A percentile compares a stretch with the other conserved stretches of the same genome.
Evolutionary conservation across 2,113 vertebrate species (phyloP).

Genomic region (Gulo gulo): DNA sequence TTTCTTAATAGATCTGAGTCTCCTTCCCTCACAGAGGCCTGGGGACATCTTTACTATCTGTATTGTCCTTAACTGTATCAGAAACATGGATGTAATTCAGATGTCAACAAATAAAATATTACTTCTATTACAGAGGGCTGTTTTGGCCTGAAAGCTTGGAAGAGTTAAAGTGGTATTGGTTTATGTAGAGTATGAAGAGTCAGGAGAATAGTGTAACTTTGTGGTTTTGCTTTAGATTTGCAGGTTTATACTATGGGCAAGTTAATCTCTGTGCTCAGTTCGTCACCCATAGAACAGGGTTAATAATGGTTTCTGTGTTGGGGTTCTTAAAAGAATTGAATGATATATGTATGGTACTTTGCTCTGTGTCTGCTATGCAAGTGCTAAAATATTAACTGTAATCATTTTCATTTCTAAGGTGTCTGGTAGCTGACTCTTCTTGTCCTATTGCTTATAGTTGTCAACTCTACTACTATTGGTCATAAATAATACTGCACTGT

Average conservation of each 20-base stretch:
- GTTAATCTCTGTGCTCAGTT: not conserved
- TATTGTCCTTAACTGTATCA: not conserved
- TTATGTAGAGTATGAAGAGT: not conserved
- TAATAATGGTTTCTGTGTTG: not conserved
- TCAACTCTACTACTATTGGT: not conserved
- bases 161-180: not conserved
- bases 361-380: not conserved
- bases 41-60: not conserved
- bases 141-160: not conserved
- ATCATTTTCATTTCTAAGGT: not conserved
- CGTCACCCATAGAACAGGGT: not conserved
- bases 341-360: not conserved
- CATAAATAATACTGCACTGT: not conserved
- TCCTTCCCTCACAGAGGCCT: not conserved
- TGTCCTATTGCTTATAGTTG: not conserved
- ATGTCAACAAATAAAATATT: constrained; percentile 10
- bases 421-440: not conserved
- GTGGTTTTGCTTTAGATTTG: constrained; percentile 10
- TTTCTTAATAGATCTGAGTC: not conserved
- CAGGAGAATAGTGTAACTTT: not conserved
- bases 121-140: not conserved
- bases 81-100: not conserved
- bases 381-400: not conserved
- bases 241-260: not conserved
- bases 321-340: not conserved